Base-by-base conservation (phyloP, 1,140 invertebrate genomes). In the Sycobia sp. region DNA sequence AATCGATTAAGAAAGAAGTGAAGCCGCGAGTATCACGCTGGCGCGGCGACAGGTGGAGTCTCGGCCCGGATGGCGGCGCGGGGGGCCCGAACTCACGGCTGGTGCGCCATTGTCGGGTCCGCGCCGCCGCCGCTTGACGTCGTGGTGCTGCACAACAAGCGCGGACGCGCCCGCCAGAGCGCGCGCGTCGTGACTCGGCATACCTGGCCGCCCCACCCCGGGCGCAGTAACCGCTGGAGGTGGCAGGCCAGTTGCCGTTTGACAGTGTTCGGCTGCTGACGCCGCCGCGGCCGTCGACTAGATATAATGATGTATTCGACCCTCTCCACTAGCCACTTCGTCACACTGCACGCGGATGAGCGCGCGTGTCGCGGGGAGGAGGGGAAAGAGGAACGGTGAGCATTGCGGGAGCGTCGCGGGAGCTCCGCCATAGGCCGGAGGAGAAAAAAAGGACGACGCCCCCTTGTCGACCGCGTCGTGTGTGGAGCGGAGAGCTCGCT, bases 221-320 rank as follows among this genome's bases (percentile, higher is more conserved):
- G 11, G 18, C 13, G 11, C 18, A 4, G 49, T n/a, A n/a, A n/a
- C n/a, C 53, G 16, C 32, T 29, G 25, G 43, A 22, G 20, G 46
- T 11, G 43, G 3, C 20, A 60, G 49, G 62, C 67, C 77, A 78
- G 77, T 76, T 79, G 75, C 71, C 71, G 69, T 74, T 79, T 77
- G 73, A 79, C 77, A 79, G 78, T 78, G 72, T 72, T 65, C 65
- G n/a, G n/a, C n/a, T n/a, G n/a, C n/a, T n/a, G n/a, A n/a, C n/a
- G n/a, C n/a, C n/a, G 68, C 72, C 67, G 70, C 70, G 69, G 76
- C n/a, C 67, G 71, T 68, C 47, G 63, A 70, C 76, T 77, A 55
- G 34, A 72, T 68, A 73, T 79, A 81, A 78, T 81, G 79, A 80
- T 79, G 72, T 77, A 77, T 74, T 47, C 43, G 32, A 36, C 57